Evolutionary conservation across 2,888 invertebrate genomes (phyloP).

Genomic region (Quadriops clusia): DNA sequence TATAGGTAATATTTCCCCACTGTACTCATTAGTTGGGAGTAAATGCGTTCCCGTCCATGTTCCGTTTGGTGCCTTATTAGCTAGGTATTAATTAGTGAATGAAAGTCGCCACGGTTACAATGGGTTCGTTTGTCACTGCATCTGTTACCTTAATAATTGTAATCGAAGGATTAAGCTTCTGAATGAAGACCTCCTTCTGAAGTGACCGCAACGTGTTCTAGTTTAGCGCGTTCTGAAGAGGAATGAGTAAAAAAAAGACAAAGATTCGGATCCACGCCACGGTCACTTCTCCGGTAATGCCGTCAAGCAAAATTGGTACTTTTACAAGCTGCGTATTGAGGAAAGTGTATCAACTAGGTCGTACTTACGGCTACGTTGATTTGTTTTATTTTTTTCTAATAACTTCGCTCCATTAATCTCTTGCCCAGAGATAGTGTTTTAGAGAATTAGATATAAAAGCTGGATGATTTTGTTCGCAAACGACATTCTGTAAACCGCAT

Average conservation of each 20-base stretch:
- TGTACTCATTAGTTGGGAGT: too few species aligned
- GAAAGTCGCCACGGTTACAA: too few species aligned
- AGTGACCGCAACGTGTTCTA: constrained; percentile 34
- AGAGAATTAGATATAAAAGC: constrained; percentile 12
- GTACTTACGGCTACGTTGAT: too few species aligned
- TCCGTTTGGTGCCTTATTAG: too few species aligned
- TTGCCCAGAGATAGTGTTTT: constrained; percentile 20
- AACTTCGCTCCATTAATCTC: constrained; percentile 37
- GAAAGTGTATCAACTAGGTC: constrained; percentile 21
- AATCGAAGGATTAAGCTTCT: constrained; percentile 4
- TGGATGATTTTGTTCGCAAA: constrained; percentile 7
- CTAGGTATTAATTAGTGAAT: too few species aligned
- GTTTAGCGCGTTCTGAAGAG: constrained; percentile 20
- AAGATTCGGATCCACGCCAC: constrained; percentile 15
- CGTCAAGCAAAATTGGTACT: constrained; percentile 5
- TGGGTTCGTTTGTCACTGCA: too few species aligned
- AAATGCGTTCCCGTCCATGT: too few species aligned
- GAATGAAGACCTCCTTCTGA: constrained; percentile 27
- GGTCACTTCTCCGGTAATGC: constrained; percentile 12
- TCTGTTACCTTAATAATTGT: too few species aligned
- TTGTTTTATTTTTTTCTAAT: constrained; percentile 26
- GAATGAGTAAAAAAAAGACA: constrained; percentile 7
- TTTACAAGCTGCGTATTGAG: constrained; percentile 3
- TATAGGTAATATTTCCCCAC: too few species aligned
- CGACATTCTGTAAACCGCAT: neutral